Conservation (phyloP, 2,888 invertebrate species). For the Polydrusus cervinus region DNA sequence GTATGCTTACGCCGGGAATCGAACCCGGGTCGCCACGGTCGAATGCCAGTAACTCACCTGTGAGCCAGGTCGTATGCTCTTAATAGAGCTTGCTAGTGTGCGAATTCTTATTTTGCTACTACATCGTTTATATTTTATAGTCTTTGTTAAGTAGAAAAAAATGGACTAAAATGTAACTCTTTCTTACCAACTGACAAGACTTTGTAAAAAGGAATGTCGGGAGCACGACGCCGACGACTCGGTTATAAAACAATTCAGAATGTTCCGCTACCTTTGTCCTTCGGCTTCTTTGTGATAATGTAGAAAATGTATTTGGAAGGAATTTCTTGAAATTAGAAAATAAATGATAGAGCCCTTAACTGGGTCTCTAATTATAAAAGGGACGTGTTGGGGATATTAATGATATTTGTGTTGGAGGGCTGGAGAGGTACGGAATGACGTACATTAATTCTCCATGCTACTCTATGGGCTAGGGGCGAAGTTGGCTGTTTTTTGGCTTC, state of each 20-base stretch:
- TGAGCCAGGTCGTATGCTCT: too few relatives aligned
- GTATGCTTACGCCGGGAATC: too few relatives aligned
- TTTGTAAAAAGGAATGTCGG: neutral
- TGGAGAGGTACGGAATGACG: neutral
- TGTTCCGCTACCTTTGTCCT: slow-evolving; percentile 11
- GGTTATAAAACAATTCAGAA: slow-evolving; percentile 25
- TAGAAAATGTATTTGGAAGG: slow-evolving; percentile 23
- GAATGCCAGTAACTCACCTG: too few relatives aligned
- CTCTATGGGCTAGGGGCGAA: slow-evolving; percentile 6
- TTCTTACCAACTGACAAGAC: neutral
- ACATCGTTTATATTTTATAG: too few relatives aligned
- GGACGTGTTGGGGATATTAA: slow-evolving; percentile 23
- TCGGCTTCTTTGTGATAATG: slow-evolving; percentile 11
- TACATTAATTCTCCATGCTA: slow-evolving; percentile 16
- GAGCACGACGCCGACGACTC: neutral
- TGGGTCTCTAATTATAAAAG: slow-evolving; percentile 22
- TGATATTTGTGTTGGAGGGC: slow-evolving; percentile 16
- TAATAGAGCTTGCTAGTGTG: too few relatives aligned
- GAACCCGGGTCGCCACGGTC: too few relatives aligned
- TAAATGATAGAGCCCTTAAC: slow-evolving; percentile 26
- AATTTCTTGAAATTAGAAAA: slow-evolving; percentile 25
- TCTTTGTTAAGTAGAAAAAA: too few relatives aligned
- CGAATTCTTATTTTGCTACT: too few relatives aligned
- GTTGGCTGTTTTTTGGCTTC: neutral
- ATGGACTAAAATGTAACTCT: slow-evolving; percentile 3